Percentiles rank a stretch among this genome's conserved stretches.
phyloP scores from a whole-genome alignment of 1,140 invertebrate genomes.

The Vanessa tameamea region DNA sequence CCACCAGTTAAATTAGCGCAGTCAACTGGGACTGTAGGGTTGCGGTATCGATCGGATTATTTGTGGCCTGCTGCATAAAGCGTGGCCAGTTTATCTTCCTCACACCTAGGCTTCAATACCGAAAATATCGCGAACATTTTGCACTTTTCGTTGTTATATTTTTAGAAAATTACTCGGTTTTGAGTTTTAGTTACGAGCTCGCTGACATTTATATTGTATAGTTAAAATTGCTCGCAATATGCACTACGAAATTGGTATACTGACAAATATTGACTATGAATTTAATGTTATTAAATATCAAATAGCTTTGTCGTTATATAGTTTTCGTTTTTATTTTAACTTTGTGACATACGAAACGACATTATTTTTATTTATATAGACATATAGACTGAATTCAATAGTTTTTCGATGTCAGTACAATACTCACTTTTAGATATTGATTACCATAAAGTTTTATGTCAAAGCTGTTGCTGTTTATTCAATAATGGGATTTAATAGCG shows the following conservation, averaged over 20 bases:
- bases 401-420: too few relatives aligned
- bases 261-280: too few relatives aligned
- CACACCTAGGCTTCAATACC: slow-evolving; percentile 16
- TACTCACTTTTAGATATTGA: too few relatives aligned
- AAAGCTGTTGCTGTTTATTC: too few relatives aligned
- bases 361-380: too few relatives aligned
- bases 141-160: background rate
- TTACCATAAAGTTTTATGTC: too few relatives aligned
- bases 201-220: background rate
- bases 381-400: too few relatives aligned
- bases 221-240: background rate
- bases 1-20: slow-evolving; percentile 27
- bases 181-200: background rate
- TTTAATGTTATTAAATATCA: too few relatives aligned
- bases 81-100: slow-evolving; percentile 22
- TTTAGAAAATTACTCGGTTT: slow-evolving; percentile 4
- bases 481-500: too few relatives aligned
- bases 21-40: slow-evolving; percentile 31
- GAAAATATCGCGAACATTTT: slow-evolving; percentile 19
- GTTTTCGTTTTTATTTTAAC: too few relatives aligned
- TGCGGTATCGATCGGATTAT: slow-evolving; percentile 63
- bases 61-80: slow-evolving; percentile 40
- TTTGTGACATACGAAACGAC: too few relatives aligned
- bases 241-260: background rate
- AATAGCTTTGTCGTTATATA: too few relatives aligned